Evolutionary conservation across 2,113 vertebrate genomes (phyloP), one percentile per base, ranked within the genome.

Genomic region (Phaethon lepturus): DNA sequence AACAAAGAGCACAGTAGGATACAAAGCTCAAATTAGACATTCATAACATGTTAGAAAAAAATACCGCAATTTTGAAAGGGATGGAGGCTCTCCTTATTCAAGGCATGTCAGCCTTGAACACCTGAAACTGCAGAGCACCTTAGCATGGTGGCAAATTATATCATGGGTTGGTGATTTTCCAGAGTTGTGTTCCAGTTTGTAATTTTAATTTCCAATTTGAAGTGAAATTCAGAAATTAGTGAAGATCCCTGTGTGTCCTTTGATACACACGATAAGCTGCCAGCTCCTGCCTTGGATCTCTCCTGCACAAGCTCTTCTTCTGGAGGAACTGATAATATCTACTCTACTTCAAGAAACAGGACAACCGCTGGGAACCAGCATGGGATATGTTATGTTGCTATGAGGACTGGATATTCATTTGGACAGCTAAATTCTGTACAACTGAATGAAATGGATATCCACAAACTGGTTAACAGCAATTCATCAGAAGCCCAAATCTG

Each of bases 311-410:
- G 50, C 35, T 47, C 0, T 28, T 88, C n/a, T 50, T n/a, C 20
- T 64, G 12, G 24, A 28, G 2, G 8, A 84, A 22, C 3, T 12
- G 3, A 7, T 44, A 68, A n/a, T 22, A 88, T 20, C 24, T 68
- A 20, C 7, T 31, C 4, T 38, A n/a, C 10, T 53, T 38, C 23
- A 82, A 74, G 47, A 91, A 71, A 44, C 4, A 55, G 13, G 17
- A n/a, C 6, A 5, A 0, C 13, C 52, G 14, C 56, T 67, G 38
- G 15, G 56, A 38, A 31, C 28, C 1, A 10, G 23, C 2, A 15
- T 59, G 11, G 5, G 11, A 71, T 22, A 3, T 3, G 7, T 64
- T 72, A 18, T n/a, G 7, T 24, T 90, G 14, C 17, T 83, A 29
- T 40, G 40, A 75, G 35, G 29, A 40, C 16, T 66, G 35, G 7